Conservation (phyloP, 2,888 invertebrate species). For the Ligdia adustata region DNA sequence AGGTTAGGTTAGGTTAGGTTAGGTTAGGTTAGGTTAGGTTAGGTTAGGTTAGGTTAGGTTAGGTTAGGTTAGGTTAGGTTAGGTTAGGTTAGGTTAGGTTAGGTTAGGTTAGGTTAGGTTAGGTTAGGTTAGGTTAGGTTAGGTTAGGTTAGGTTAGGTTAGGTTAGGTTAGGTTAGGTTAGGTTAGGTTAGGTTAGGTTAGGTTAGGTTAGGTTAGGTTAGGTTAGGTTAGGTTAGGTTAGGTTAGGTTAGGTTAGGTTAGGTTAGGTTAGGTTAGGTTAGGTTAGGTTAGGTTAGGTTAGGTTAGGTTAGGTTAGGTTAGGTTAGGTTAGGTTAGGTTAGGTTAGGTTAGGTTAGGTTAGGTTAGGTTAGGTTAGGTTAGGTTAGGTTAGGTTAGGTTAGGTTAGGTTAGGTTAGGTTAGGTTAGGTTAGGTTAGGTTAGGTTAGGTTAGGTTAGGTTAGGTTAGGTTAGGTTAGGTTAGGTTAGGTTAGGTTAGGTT, state of each 20-base stretch:
- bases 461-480: conserved; percentile 20
- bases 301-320: conserved; percentile 20
- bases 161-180: conserved; percentile 28
- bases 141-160: conserved; percentile 24
- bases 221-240: conserved; percentile 27
- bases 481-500: conserved; percentile 21
- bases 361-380: conserved; percentile 1
- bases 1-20: conserved; percentile 25
- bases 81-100: conserved; percentile 24
- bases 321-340: conserved; percentile 23
- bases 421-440: conserved; percentile 17
- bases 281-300: conserved; percentile 24
- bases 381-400: conserved; percentile 18
- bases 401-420: conserved; percentile 21
- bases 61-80: conserved; percentile 26
- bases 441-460: conserved; percentile 21
- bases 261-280: conserved; percentile 27
- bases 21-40: conserved; percentile 24
- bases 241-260: conserved; percentile 25
- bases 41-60: conserved; percentile 26
- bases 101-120: conserved; percentile 28
- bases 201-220: conserved; percentile 29
- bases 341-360: conserved; percentile 22
- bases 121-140: conserved; percentile 27
- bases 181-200: conserved; percentile 28